Conservation (phyloP, 1,140 invertebrate genomes). For the Armadillidium nasatum region DNA sequence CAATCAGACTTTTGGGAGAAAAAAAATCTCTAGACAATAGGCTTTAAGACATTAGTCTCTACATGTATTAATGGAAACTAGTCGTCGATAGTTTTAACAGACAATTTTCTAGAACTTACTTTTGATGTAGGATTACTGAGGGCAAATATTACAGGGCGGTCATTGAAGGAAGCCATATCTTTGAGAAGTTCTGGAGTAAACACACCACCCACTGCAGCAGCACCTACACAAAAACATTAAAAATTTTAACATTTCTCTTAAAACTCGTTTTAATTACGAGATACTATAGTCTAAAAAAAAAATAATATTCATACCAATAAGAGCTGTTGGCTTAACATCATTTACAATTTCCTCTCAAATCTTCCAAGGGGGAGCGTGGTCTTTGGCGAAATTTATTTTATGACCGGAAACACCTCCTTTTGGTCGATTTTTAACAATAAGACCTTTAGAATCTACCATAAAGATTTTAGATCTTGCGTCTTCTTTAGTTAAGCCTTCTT, state of each 20-base stretch:
- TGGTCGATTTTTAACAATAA: constrained; percentile 71
- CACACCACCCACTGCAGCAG: constrained; percentile 77
- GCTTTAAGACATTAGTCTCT: too few species aligned
- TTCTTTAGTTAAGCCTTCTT: constrained; percentile 68
- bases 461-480: constrained; percentile 79
- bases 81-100: too few species aligned
- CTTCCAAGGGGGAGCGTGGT: constrained; percentile 68
- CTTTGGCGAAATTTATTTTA: constrained; percentile 76
- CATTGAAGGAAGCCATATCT: constrained; percentile 78
- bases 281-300: constrained; percentile 11
- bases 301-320: constrained; percentile 63
- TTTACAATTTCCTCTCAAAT: constrained; percentile 72
- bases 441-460: constrained; percentile 66
- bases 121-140: constrained; percentile 93
- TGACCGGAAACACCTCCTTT: constrained; percentile 68
- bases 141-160: constrained; percentile 87
- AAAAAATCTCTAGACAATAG: too few species aligned
- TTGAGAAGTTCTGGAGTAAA: constrained; percentile 80
- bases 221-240: constrained; percentile 59
- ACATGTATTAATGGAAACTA: too few species aligned
- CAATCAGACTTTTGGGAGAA: too few species aligned
- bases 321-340: constrained; percentile 72
- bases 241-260: constrained; percentile 19
- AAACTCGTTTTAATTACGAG: constrained; percentile 24
- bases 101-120: constrained; percentile 26